phyloP scores from a whole-genome alignment of 2,113 vertebrate genomes.

The Anolis sagrei region DNA sequence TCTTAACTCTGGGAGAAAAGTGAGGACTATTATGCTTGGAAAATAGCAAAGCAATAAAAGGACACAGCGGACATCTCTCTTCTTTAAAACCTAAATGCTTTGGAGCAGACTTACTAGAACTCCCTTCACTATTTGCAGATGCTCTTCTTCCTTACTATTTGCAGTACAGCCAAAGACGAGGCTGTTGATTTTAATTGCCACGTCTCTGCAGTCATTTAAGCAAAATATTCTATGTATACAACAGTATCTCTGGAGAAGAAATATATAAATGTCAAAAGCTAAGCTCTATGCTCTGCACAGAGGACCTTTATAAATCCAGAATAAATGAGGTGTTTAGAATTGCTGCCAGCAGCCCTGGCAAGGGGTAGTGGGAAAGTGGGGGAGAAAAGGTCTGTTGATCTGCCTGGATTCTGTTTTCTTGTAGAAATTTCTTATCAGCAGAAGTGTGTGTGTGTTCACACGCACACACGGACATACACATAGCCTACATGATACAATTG shows the following conservation, averaged over 20 bases:
- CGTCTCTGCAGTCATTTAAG: neutral
- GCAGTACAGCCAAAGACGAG: slow-evolving; percentile 20
- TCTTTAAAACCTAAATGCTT: slow-evolving; percentile 23
- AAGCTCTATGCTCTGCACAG: slow-evolving; percentile 40
- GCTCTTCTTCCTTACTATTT: slow-evolving; percentile 13
- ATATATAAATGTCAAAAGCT: slow-evolving; percentile 52
- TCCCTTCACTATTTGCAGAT: neutral
- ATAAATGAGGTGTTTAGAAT: slow-evolving; percentile 67
- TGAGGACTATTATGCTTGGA: slow-evolving; percentile 20
- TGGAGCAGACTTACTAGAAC: slow-evolving; percentile 4
- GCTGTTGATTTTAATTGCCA: slow-evolving; percentile 25
- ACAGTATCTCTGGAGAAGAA: slow-evolving; percentile 4
- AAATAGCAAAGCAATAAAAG: slow-evolving; percentile 53
- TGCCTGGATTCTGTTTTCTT: slow-evolving; percentile 51
- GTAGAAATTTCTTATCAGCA: slow-evolving; percentile 63
- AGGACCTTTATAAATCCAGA: slow-evolving; percentile 68
- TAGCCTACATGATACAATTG: slow-evolving; percentile 50
- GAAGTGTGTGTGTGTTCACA: slow-evolving; percentile 6
- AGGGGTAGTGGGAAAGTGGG: neutral
- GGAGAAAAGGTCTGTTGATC: slow-evolving; percentile 49
- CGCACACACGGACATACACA: slow-evolving; percentile 48
- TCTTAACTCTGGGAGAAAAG: slow-evolving; percentile 38
- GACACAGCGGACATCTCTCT: neutral
- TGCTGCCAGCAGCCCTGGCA: slow-evolving; percentile 66
- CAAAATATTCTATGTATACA: slow-evolving; percentile 4